Base-by-base conservation (phyloP, 2,113 vertebrate species). In the Labrus mixtus region DNA sequence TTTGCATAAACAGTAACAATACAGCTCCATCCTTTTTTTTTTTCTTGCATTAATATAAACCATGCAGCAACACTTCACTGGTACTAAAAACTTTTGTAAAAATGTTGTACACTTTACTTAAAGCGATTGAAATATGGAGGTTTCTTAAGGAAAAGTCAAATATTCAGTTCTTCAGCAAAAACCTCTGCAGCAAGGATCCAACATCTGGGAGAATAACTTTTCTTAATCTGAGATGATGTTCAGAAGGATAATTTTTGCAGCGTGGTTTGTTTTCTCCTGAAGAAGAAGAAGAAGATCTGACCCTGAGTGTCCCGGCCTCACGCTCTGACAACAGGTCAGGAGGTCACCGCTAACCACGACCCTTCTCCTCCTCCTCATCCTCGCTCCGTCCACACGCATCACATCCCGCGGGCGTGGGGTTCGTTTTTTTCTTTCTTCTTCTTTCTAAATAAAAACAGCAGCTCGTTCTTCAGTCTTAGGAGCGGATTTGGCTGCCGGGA, bases 391-490 rank as follows among this genome's bases (percentile, higher is more conserved):
- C 16, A 16, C 22, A 53, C 11, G 50, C 74, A 81, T 85, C 54
- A 51, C 60, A 23, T 86, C 76, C 87, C 79, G 76, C 76, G 37
- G 83, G 87, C 81, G 0, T 73, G 67, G 39, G 54, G 8, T 64
- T 33, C 51, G 19, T 65, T 69, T 56, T 29, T 61, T 50, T 63
- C 36, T 45, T 20, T 68, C 62, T 48, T 39, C 57, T 37, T 73
- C 76, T 33, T 33, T 73, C 68, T 58, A 60, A 83, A 78, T 78
- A 79, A 74, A 78, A 73, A 50, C 71, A 79, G 68, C 63, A 39
- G 75, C 78, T 79, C 69, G 68, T 84, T 86, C 76, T 80, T 68
- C 65, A 64, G 77, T 85, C 60, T 55, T 53, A 83, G 57, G 37
- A 81, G 76, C 70, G 70, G n/a, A 81, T 77, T 78, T 20, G 51